Conservation (phyloP, 2,888 invertebrate species). For the Ophion slaviceki region DNA sequence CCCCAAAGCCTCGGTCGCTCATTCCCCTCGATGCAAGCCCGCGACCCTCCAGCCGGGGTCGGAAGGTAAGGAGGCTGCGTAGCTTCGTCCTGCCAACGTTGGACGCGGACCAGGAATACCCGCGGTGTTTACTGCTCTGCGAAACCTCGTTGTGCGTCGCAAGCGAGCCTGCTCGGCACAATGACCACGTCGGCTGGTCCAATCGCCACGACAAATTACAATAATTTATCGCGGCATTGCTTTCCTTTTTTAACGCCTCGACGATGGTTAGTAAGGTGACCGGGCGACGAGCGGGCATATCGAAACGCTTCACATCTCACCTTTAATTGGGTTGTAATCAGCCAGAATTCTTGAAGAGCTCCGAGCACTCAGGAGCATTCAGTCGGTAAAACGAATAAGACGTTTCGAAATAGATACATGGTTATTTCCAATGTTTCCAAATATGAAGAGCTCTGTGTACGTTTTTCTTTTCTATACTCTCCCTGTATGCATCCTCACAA, state of each 20-base stretch:
- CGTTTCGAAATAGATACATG: background rate
- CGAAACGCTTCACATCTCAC: background rate
- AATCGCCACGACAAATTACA: too few relatives aligned
- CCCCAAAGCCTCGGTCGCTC: background rate
- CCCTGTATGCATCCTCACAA: background rate
- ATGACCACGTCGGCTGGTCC: too few relatives aligned
- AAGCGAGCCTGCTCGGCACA: background rate
- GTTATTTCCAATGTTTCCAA: background rate
- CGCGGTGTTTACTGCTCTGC: too few relatives aligned
- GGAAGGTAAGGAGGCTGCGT: background rate
- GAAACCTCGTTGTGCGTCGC: background rate
- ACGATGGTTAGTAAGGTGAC: background rate
- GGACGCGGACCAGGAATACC: too few relatives aligned
- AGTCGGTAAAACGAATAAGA: slow-evolving; percentile 22
- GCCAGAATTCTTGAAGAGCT: slow-evolving; percentile 1
- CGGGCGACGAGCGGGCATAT: background rate
- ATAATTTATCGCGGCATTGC: slow-evolving; percentile 40
- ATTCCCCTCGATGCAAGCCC: background rate
- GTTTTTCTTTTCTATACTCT: background rate
- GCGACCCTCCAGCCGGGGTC: background rate
- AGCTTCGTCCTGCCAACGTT: too few relatives aligned
- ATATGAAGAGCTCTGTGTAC: background rate
- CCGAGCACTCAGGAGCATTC: slow-evolving; percentile 5
- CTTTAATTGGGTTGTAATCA: slow-evolving; percentile 8
- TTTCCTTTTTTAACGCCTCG: slow-evolving; percentile 4